Conservation (phyloP, 2,888 invertebrate species). For the Crocallis elinguaria region DNA sequence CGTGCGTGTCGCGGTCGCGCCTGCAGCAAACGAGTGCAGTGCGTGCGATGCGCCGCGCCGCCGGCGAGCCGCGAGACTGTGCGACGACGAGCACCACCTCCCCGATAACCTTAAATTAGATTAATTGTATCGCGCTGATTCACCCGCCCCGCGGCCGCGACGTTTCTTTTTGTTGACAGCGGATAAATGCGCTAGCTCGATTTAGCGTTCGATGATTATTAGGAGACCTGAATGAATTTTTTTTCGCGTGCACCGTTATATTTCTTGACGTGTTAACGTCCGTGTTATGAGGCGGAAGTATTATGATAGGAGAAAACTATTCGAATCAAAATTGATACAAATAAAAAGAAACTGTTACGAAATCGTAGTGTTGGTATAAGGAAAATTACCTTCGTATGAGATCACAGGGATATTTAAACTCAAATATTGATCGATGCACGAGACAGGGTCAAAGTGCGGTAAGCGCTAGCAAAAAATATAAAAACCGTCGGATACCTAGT, state of each 20-base stretch:
- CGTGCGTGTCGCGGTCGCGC: constrained; percentile 28
- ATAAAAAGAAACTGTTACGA: constrained; percentile 3
- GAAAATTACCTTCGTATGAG: constrained; percentile 7
- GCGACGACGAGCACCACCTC: constrained; percentile 70
- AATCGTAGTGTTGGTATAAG: not conserved
- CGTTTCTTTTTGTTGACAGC: constrained; percentile 73
- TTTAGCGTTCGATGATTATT: constrained; percentile 66
- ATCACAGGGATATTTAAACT: constrained; percentile 14
- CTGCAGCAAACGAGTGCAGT: constrained; percentile 46
- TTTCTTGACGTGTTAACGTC: constrained; percentile 23
- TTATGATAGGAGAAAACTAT: constrained; percentile 26
- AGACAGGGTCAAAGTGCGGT: constrained; percentile 21
- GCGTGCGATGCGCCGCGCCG: constrained; percentile 66
- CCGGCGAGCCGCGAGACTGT: constrained; percentile 73
- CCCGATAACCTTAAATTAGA: constrained; percentile 83
- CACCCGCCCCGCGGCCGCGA: constrained; percentile 66
- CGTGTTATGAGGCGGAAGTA: constrained; percentile 17
- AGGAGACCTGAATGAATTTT: constrained; percentile 64
- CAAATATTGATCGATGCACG: constrained; percentile 18
- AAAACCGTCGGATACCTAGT: constrained; percentile 35
- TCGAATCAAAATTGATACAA: not conserved
- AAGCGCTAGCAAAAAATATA: constrained; percentile 29
- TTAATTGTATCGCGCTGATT: constrained; percentile 83
- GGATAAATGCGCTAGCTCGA: constrained; percentile 72
- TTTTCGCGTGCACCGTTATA: constrained; percentile 41